A percentile compares a stretch with the other conserved stretches of the same genome.
phyloP scores from a whole-genome alignment of 1,140 invertebrate species.

The Scylla paramamosain region DNA sequence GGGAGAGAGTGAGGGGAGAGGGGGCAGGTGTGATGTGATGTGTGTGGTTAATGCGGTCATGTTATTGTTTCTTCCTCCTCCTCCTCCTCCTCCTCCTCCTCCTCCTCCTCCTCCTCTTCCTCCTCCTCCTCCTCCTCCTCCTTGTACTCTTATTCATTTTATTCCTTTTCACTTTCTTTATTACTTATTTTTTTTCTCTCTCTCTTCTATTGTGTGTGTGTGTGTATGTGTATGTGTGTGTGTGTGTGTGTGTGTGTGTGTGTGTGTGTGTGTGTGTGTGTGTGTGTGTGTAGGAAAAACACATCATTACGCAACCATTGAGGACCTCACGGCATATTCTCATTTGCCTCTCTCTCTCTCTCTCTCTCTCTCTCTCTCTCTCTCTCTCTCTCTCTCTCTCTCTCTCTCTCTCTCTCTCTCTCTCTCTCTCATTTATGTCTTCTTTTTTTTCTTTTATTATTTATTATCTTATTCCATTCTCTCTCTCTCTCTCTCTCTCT shows the following conservation, averaged over 20 bases:
- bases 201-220: not conserved
- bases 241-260: conserved; percentile 28
- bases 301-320: not conserved
- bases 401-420: conserved; percentile 24
- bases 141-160: not conserved
- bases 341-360: conserved; percentile 44
- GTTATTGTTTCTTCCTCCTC: conserved; percentile 15
- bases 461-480: not conserved
- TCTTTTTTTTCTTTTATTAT: too few relatives aligned
- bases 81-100: not conserved
- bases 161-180: not conserved
- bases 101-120: not conserved
- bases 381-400: conserved; percentile 48
- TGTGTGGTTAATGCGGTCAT: not conserved
- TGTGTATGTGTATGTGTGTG: not conserved
- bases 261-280: conserved; percentile 45
- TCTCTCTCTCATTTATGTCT: not conserved
- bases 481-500: conserved; percentile 48
- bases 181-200: not conserved
- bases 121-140: not conserved
- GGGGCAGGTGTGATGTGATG: not conserved
- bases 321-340: not conserved
- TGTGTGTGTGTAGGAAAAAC: not conserved
- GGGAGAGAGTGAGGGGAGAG: too few relatives aligned
- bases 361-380: conserved; percentile 52